phyloP scores from a whole-genome alignment of 2,113 vertebrate genomes.

The Lates calcarifer region DNA sequence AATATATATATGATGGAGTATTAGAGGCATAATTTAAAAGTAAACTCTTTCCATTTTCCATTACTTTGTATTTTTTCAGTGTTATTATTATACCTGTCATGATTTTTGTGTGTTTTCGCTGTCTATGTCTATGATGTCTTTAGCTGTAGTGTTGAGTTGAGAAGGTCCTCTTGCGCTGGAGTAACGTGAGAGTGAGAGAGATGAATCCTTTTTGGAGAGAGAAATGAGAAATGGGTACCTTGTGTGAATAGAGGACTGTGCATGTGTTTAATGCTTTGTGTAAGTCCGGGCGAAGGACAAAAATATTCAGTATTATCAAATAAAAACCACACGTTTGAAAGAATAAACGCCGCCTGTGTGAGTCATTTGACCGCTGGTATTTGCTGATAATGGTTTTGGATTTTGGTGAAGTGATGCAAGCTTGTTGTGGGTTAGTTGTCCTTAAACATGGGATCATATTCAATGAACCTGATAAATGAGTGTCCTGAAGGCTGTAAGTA shows the following conservation, averaged over 20 bases:
- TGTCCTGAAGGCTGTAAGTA: no score
- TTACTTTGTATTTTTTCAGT: constrained; percentile 72
- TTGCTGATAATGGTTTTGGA: background rate
- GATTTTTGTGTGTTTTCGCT: constrained; percentile 67
- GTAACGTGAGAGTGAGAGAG: constrained; percentile 73
- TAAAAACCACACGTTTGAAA: constrained; percentile 83
- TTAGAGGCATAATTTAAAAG: constrained; percentile 82
- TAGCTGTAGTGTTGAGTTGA: constrained; percentile 65
- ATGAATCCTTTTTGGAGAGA: constrained; percentile 46
- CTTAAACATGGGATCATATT: background rate
- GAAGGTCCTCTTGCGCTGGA: constrained; percentile 81
- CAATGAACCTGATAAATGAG: background rate
- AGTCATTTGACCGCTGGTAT: background rate
- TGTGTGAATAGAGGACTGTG: constrained; percentile 84
- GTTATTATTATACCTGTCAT: constrained; percentile 71
- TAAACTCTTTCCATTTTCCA: constrained; percentile 71
- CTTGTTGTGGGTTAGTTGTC: background rate
- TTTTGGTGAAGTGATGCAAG: background rate
- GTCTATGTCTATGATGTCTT: constrained; percentile 71
- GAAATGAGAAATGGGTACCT: constrained; percentile 58
- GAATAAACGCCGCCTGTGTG: constrained; percentile 33
- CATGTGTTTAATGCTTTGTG: constrained; percentile 91
- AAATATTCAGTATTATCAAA: constrained; percentile 94
- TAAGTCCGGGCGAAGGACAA: constrained; percentile 86
- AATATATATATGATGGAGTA: constrained; percentile 74